Evolutionary conservation across 2,888 invertebrate species (phyloP), one percentile per base, ranked within the genome.

Genomic region (Trissoscelio sp.): DNA sequence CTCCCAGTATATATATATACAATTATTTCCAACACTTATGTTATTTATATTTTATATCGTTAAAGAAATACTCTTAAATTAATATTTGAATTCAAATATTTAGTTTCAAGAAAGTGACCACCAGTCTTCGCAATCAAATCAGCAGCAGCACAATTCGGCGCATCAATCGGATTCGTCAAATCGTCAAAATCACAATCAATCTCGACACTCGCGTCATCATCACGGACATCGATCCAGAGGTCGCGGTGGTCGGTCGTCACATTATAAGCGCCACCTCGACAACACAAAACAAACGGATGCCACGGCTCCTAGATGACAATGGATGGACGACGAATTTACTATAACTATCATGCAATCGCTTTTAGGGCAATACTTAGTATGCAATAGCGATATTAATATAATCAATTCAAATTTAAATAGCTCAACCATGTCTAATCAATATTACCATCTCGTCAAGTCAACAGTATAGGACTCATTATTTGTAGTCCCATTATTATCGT

Each of bases 281-380:
- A 77, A 72, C 28, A 20, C 67, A 48, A 81, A 81, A 48, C 77
- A 81, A 60, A 62, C 78, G 24, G 74, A 81, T 16, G 24, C 69
- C 3, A 20, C 81, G 3, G 48, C 81, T 81, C 64, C 81, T 67
- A 78, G 78, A 81, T 81, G 81, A 81, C 81, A 81, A 81, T 69
- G 60, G 81, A 24, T 18, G 3, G 69, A 69, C 6, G 11, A 48
- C 11, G 11, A 69, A 12, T 28, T 48, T 2, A 62, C 5, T 5
- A 24, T 31, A 57, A 72, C 12, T 66, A 31, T 57, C 16, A 62
- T 42, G 22, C 73, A 62, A 48, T 69, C 37, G 60, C 73, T 69
- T 62, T 5, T 62, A 62, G 55, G 46, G 67, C 73, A 74, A 55
- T 62, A 69, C 22, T 16, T 51, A 69, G 48, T 58, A 72, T 18